Conservation (phyloP, 1,140 invertebrate genomes). For the Drosophila hydei region DNA sequence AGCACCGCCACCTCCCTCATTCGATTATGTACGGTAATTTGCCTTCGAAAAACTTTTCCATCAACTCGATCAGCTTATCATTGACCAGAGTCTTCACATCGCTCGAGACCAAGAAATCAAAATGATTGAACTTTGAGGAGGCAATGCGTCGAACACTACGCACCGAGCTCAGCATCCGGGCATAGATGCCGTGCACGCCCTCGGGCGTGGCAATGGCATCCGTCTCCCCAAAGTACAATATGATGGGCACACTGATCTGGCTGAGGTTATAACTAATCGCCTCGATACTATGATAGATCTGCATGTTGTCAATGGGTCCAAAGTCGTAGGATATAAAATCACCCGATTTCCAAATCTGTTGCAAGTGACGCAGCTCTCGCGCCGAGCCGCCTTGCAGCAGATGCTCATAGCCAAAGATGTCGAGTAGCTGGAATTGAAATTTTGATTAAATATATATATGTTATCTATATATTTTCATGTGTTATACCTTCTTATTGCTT, state of each 20-base stretch:
- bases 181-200: slow-evolving; percentile 86
- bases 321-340: slow-evolving; percentile 77
- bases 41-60: slow-evolving; percentile 74
- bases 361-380: slow-evolving; percentile 65
- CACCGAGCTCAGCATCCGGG: slow-evolving; percentile 74
- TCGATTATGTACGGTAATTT: slow-evolving; percentile 81
- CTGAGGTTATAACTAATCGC: slow-evolving; percentile 86
- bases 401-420: slow-evolving; percentile 66
- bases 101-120: slow-evolving; percentile 87
- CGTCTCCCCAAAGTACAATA: slow-evolving; percentile 89
- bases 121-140: slow-evolving; percentile 85
- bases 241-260: slow-evolving; percentile 86
- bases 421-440: slow-evolving; percentile 39
- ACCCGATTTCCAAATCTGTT: slow-evolving; percentile 79
- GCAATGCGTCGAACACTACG: slow-evolving; percentile 84
- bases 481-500: slow-evolving; percentile 58
- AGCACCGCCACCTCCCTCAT: slow-evolving; percentile 36
- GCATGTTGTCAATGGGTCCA: slow-evolving; percentile 82
- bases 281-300: slow-evolving; percentile 82
- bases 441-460: background rate
- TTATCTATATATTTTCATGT: background rate
- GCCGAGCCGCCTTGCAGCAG: slow-evolving; percentile 71
- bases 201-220: slow-evolving; percentile 88
- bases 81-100: slow-evolving; percentile 87
- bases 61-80: slow-evolving; percentile 82